phyloP scores from a whole-genome alignment of 2,888 invertebrate genomes.

The Scaptomyza reducta region DNA sequence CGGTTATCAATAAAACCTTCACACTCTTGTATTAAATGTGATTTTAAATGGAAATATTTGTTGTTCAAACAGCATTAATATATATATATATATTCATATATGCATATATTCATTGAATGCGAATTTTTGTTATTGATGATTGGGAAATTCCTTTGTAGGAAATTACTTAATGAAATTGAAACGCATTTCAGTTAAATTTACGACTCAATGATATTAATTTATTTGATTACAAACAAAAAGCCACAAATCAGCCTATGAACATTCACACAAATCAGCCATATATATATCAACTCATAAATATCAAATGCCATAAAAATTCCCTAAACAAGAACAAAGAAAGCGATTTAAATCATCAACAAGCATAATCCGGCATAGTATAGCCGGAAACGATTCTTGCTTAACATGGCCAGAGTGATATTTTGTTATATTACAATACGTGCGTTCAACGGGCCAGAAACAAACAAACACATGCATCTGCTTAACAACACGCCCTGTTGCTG shows the following conservation, averaged over 20 bases:
- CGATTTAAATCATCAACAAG: slow-evolving; percentile 30
- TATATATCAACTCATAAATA: slow-evolving; percentile 34
- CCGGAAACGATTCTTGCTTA: slow-evolving; percentile 37
- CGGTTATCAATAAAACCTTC: background rate
- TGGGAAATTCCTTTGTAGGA: background rate
- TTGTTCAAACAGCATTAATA: background rate
- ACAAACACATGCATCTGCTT: background rate
- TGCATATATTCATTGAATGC: no score
- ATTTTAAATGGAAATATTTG: background rate
- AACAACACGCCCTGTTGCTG: background rate
- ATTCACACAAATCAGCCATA: slow-evolving; percentile 2
- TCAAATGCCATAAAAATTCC: slow-evolving; percentile 16
- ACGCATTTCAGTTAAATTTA: slow-evolving; percentile 4
- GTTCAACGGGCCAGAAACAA: slow-evolving; percentile 22
- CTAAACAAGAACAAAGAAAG: slow-evolving; percentile 7
- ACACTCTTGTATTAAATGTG: background rate
- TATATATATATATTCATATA: no score
- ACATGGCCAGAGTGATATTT: slow-evolving; percentile 25
- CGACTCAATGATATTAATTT: slow-evolving; percentile 8
- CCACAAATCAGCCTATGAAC: slow-evolving; percentile 29
- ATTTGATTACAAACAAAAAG: slow-evolving; percentile 6
- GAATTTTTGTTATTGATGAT: background rate
- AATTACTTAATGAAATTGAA: slow-evolving; percentile 8
- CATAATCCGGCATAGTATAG: slow-evolving; percentile 26
- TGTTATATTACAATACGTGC: slow-evolving; percentile 34